Base-by-base conservation (phyloP, 2,113 vertebrate genomes). In the Spizaetus ornatus region DNA sequence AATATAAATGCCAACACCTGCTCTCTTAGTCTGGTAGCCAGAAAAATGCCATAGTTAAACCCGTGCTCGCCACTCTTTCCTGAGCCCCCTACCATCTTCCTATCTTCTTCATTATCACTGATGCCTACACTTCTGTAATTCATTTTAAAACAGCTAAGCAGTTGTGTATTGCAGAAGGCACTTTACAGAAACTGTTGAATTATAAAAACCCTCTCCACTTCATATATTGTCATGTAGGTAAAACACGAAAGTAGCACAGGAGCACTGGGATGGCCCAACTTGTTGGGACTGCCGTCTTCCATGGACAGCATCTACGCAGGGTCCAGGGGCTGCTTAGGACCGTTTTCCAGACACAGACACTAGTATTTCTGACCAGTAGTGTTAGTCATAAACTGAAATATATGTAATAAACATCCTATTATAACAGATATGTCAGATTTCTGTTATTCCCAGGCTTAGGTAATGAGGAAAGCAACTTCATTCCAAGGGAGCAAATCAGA, bases 1-100 rank as follows among this genome's bases (percentile, higher is more conserved):
- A 92, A 82, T 34, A 76, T 53, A 76, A 93, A 86, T 32, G 53
- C 40, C 83, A 92, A 79, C 40, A 86, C 23, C 52, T 89, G 83
- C 62, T 69, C 36, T 72, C 34, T 66, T 25, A 73, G 7, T 50
- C 18, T 72, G 65, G 27, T 42, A 86, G 82, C 14, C 67, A 90
- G 47, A 80, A 82, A 92, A 94, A 74, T 22, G 34, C 65, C 69
- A 71, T 48, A 56, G 26, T 19, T 87, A 84, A 84, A 56, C 26
- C 19, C 0, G 0, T 10, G 45, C 62, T 88, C 7, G 2, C 42
- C n/a, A 42, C 9, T n/a, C 55, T 74, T 78, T 40, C n/a, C 38
- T 69, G 52, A 84, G 21, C 9, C 56, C 17, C 29, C 63, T 34
- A 82, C 15, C 21, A 83, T 23, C 12, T 71, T 29, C 18, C 43